Evolutionary conservation across 2,113 vertebrate species (phyloP).

Genomic region (Glareola pratincola): DNA sequence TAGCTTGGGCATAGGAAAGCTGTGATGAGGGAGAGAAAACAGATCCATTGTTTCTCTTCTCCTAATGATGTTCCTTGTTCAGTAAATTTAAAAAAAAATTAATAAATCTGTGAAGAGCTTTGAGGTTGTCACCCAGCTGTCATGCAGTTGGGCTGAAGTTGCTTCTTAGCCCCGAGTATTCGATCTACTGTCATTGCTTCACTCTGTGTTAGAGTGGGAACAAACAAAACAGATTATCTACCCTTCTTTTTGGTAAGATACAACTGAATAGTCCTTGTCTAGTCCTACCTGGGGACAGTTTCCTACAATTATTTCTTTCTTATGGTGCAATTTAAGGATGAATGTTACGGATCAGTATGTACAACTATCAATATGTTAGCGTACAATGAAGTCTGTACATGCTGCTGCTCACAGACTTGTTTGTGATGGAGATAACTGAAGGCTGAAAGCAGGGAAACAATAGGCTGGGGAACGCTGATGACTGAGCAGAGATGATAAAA

Average conservation of each 20-base stretch:
- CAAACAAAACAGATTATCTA: neutral
- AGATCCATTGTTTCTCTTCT: neutral
- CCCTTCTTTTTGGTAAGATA: neutral
- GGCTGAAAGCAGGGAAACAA: conserved; percentile 6
- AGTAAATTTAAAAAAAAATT: neutral
- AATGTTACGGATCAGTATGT: neutral
- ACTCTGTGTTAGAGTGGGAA: neutral
- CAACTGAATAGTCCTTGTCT: neutral
- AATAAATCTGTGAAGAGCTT: neutral
- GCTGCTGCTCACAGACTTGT: neutral
- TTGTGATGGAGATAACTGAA: neutral
- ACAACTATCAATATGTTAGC: neutral
- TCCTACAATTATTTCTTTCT: neutral
- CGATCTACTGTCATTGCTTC: neutral
- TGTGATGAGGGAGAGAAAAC: neutral
- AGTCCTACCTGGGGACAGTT: neutral
- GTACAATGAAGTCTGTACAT: neutral
- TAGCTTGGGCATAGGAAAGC: neutral
- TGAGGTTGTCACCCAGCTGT: neutral
- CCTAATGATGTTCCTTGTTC: neutral
- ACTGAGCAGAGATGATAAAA: neutral
- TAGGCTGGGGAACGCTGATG: conserved; percentile 14
- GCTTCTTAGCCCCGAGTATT: neutral
- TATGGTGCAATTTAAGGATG: neutral
- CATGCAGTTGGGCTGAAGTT: neutral